Conservation (phyloP, 1,140 invertebrate genomes). For the Drosophila kohkoa region DNA sequence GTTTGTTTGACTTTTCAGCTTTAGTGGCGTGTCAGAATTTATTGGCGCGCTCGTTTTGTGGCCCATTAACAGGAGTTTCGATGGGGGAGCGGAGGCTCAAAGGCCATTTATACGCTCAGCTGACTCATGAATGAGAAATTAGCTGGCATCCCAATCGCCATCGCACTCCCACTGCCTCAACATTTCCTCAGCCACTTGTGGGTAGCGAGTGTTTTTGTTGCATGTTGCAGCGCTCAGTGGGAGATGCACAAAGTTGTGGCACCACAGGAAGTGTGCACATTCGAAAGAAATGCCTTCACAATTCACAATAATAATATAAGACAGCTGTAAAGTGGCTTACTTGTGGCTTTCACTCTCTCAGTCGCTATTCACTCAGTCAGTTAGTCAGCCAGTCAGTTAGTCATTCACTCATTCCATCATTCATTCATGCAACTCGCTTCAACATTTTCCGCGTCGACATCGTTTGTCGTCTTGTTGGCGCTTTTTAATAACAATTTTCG, state of each 20-base stretch:
- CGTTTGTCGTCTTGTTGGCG: conserved; percentile 73
- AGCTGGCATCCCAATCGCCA: conserved; percentile 17
- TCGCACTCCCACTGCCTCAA: not conserved
- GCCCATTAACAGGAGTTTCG: conserved; percentile 53
- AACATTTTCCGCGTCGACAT: conserved; percentile 75
- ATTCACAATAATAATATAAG: conserved; percentile 70
- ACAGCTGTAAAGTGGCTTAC: conserved; percentile 69
- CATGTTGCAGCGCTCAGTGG: conserved; percentile 48
- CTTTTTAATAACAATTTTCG: conserved; percentile 74
- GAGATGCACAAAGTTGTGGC: conserved; percentile 53
- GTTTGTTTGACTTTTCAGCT: conserved; percentile 53
- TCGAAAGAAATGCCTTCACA: conserved; percentile 41
- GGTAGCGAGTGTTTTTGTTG: no score
- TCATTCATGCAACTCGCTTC: conserved; percentile 50
- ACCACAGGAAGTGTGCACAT: conserved; percentile 66
- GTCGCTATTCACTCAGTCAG: conserved; percentile 52
- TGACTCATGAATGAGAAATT: conserved; percentile 71
- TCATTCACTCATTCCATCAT: conserved; percentile 33
- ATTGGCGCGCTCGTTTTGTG: conserved; percentile 72
- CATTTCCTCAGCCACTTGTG: not conserved
- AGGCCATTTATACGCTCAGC: conserved; percentile 46
- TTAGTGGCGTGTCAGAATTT: conserved; percentile 80
- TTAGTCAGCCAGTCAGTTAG: conserved; percentile 42
- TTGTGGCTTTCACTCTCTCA: conserved; percentile 66
- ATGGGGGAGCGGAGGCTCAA: not conserved